Conservation (phyloP, 1,140 invertebrate species). For the Sinonovacula constricta region DNA sequence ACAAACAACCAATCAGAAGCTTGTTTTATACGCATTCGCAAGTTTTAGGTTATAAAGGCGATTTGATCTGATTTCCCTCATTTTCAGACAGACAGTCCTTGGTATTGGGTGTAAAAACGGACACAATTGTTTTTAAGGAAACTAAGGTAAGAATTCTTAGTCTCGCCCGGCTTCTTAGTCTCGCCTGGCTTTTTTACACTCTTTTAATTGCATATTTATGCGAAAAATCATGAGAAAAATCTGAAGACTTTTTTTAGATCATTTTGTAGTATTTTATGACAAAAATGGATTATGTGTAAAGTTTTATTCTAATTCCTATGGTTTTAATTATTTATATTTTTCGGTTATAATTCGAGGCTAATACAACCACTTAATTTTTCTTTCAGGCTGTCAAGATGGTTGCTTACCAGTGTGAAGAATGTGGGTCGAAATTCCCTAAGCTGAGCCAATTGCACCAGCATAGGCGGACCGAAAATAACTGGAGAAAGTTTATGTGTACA, state of each 20-base stretch:
- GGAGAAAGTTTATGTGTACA: neutral
- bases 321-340: no score
- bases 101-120: neutral
- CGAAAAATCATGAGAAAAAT: neutral
- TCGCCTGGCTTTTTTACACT: neutral
- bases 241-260: no score
- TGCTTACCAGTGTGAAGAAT: constrained; percentile 10
- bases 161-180: constrained; percentile 1
- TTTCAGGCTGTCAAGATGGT: constrained; percentile 1
- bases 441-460: constrained; percentile 5
- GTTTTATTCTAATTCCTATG: neutral
- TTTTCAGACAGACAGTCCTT: neutral
- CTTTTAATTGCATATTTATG: neutral
- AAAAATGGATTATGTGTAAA: neutral
- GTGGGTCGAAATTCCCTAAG: constrained; percentile 3
- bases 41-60: neutral
- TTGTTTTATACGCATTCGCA: no score
- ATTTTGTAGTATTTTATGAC: neutral
- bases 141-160: neutral
- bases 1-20: neutral
- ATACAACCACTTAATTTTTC: constrained; percentile 1
- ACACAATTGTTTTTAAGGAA: neutral
- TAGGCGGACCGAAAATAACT: constrained; percentile 5
- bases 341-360: constrained; percentile 8
- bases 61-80: neutral